phyloP scores from a whole-genome alignment of 2,888 invertebrate genomes.

The Trypoxylon attenuatum region DNA sequence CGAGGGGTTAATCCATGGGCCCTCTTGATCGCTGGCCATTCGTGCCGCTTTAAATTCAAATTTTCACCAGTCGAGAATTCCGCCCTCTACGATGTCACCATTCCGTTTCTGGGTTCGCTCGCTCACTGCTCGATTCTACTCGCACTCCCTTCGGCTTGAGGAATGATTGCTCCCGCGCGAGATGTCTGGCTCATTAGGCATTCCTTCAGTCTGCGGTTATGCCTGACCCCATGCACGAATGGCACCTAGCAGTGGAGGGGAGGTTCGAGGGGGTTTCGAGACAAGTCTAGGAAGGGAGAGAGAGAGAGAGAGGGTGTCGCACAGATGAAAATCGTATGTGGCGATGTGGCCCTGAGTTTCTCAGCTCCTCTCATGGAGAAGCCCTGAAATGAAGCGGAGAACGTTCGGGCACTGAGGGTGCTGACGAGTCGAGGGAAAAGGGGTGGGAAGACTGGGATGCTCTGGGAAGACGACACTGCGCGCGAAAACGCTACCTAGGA shows the following conservation, averaged over 20 bases:
- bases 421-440: no score
- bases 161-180: constrained; percentile 66
- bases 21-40: constrained; percentile 50
- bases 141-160: no score
- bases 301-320: constrained; percentile 6
- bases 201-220: constrained; percentile 67
- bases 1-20: constrained; percentile 49
- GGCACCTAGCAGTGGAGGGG: constrained; percentile 12
- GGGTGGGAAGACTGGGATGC: no score
- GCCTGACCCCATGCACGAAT: constrained; percentile 12
- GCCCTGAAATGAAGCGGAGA: neutral
- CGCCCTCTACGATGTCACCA: constrained; percentile 31
- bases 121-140: constrained; percentile 13
- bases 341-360: constrained; percentile 13
- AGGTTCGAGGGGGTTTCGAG: no score
- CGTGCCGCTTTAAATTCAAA: constrained; percentile 58
- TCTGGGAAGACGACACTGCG: no score
- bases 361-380: neutral
- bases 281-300: neutral
- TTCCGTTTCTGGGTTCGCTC: constrained; percentile 48
- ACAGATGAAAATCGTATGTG: constrained; percentile 19
- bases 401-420: neutral
- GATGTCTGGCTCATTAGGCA: constrained; percentile 69
- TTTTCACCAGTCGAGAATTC: constrained; percentile 36
- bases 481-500: no score